A percentile compares a stretch with the other conserved stretches of the same genome.
Evolutionary conservation across 2,797 vertebrate species (phyloP).

Genomic region (Tapirus indicus): DNA sequence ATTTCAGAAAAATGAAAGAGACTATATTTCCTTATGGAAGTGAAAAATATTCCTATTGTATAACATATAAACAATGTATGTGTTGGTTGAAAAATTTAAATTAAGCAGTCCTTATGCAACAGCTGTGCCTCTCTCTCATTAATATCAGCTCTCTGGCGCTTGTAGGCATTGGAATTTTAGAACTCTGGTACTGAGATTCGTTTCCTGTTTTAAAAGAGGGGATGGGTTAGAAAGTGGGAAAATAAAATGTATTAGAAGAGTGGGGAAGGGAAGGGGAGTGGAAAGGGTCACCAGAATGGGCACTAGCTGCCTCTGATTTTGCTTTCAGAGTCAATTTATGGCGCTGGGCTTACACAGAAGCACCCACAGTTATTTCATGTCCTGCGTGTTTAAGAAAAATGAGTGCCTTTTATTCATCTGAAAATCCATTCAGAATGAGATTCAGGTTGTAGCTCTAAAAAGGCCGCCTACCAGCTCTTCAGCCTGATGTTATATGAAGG

Average conservation of each 20-base stretch:
- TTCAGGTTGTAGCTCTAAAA: constrained; percentile 1
- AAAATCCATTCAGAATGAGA: neutral
- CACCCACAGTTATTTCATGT: neutral
- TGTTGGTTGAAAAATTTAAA: neutral
- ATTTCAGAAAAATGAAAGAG: neutral
- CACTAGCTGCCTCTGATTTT: neutral
- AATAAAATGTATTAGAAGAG: neutral
- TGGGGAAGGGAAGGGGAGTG: accelerated
- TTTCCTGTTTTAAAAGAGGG: neutral
- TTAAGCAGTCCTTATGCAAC: neutral
- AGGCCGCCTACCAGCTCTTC: neutral
- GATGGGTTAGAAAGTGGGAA: neutral
- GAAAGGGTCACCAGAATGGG: neutral
- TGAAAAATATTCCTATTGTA: neutral
- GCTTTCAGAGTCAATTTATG: neutral
- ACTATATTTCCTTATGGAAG: neutral
- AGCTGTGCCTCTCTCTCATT: neutral
- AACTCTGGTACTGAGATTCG: neutral
- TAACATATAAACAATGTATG: neutral
- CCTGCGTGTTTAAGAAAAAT: neutral
- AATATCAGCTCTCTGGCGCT: neutral
- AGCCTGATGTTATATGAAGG: neutral
- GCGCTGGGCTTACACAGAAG: neutral
- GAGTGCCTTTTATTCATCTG: neutral
- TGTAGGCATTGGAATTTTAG: neutral